Conservation (phyloP, 2,888 invertebrate species). For the Parelbella ahira region DNA sequence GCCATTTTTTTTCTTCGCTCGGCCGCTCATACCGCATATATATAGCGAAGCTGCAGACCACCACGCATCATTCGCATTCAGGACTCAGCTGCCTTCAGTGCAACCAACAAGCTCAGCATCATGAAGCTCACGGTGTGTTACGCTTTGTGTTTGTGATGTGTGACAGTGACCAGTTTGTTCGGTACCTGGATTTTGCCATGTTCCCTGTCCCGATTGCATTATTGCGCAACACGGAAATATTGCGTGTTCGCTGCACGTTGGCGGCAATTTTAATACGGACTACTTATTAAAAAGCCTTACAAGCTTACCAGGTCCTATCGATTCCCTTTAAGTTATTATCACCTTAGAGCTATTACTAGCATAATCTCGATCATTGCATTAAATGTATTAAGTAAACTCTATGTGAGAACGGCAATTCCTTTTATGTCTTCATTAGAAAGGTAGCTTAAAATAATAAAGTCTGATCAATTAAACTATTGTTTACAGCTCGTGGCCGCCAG, state of each 20-base stretch:
- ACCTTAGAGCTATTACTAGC: no score
- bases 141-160: constrained; percentile 28
- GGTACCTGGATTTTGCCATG: constrained; percentile 33
- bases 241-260: no score
- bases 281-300: constrained; percentile 23
- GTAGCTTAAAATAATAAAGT: no score
- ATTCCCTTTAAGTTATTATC: constrained; percentile 8
- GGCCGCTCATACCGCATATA: constrained; percentile 73
- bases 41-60: constrained; percentile 64
- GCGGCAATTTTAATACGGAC: constrained; percentile 13
- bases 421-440: constrained; percentile 8
- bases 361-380: constrained; percentile 15
- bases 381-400: constrained; percentile 4
- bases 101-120: constrained; percentile 75
- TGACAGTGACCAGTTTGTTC: constrained; percentile 31
- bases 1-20: constrained; percentile 75
- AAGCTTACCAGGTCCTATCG: constrained; percentile 20
- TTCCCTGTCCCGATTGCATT: constrained; percentile 43
- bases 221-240: constrained; percentile 58
- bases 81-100: constrained; percentile 79
- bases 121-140: constrained; percentile 79
- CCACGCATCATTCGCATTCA: constrained; percentile 80
- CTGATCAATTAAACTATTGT: no score
- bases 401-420: not conserved
- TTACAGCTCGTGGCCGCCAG: constrained; percentile 80